Base-by-base conservation (phyloP, 2,113 vertebrate species). In the Hypanus sabinus region DNA sequence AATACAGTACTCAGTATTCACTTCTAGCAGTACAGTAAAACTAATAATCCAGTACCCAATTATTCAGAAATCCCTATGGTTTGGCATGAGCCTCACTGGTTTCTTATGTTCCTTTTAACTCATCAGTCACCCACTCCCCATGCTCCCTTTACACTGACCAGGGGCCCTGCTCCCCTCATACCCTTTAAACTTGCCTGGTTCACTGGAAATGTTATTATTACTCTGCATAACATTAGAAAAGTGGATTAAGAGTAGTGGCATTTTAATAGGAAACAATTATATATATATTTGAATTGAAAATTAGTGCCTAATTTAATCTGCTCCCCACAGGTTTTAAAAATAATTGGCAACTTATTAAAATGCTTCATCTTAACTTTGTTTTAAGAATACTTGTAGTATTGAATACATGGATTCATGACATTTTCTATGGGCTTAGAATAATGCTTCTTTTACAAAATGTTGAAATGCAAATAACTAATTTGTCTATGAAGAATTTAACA, bases 401-500 rank as follows among this genome's bases (percentile, higher is more conserved):
- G 68, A 93, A 11, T 16, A 14, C 46, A 2, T 11, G 24, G 20
- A 27, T 27, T 68, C 30, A 33, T 71, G 33, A 24, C 6, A 18
- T 71, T 73, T 73, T 55, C 65, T 73, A 93, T 22, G 1, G 38
- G 33, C 18, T 91, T 70, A 65, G 62, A 70, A 11, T 30, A 36
- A 16, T 36, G 60, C 14, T 90, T 65, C n/a, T 12, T 90, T 90
- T 65, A 27, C 27, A 90, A 65, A 30, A 68, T n/a, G 60, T 65
- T 22, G 18, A 73, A 46, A 24, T 46, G 38, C 38, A 30, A 93
- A 55, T 93, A 75, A 93, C 70, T 73, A 73, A 30, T 22, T 14
- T 93, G 10, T 20, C 71, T 10, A 27, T 75, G 46, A 24, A 93
- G 91, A 93, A 70, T 93, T 73, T 93, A 68, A n/a, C 18, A 95